Percentiles rank a stretch among this genome's conserved stretches.
These are phyloP conservation scores for Drosophila orosa DNA, from an alignment of 1,140 invertebrate genomes.

Conservation along the genomic window DNA sequence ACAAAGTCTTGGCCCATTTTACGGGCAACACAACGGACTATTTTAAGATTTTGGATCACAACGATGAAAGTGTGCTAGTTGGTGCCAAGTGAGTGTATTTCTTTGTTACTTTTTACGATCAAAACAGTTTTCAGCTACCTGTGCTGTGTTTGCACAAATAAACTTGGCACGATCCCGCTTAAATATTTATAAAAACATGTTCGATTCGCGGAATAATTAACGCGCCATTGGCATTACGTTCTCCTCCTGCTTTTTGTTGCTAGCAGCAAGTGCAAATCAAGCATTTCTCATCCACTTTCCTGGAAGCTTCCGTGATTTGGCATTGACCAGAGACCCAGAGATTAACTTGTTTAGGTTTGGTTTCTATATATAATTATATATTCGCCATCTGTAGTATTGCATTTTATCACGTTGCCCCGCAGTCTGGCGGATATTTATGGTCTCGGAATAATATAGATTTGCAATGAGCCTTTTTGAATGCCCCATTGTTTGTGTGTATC, in stretches of 20 bases:
- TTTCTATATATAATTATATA: conserved; percentile 12
- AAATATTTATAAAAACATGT: conserved; percentile 58
- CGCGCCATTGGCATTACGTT: conserved; percentile 57
- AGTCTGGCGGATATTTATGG: conserved; percentile 18
- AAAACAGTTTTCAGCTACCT: conserved; percentile 46
- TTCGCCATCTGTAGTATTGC: not conserved
- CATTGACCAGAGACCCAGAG: conserved; percentile 16
- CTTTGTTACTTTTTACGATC: conserved; percentile 18
- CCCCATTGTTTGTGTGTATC: not conserved
- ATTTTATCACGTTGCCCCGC: conserved; percentile 35
- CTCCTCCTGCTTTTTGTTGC: conserved; percentile 11
- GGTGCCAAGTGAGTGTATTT: conserved; percentile 84
- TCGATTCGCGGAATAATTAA: conserved; percentile 66
- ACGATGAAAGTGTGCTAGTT: conserved; percentile 84
- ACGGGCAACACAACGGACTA: conserved; percentile 84
- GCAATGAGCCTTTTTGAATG: conserved; percentile 1
- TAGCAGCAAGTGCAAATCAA: conserved; percentile 65
- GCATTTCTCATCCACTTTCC: conserved; percentile 67
- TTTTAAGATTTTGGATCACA: conserved; percentile 85
- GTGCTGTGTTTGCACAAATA: conserved; percentile 20
- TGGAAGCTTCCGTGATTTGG: conserved; percentile 50
- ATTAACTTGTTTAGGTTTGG: conserved; percentile 21
- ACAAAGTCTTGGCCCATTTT: conserved; percentile 77
- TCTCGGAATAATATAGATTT: not conserved
- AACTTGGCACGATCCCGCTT: conserved; percentile 50